phyloP scores from a whole-genome alignment of 92 coral and sea anemone genomes.

The Umimayanthus chanpuru region DNA sequence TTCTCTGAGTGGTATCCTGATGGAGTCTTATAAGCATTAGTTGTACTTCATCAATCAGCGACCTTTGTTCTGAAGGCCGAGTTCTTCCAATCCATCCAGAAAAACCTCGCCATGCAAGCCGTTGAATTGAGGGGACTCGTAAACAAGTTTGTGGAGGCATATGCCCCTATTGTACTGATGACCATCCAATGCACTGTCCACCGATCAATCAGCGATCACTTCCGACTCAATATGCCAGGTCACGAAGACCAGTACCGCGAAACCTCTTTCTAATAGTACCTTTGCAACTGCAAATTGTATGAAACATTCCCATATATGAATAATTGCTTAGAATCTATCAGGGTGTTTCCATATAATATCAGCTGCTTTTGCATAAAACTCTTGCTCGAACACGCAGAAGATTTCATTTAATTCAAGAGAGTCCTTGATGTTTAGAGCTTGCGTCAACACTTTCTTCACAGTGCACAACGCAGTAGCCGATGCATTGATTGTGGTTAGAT shows the following conservation, averaged over 20 bases:
- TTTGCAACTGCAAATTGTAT: no score
- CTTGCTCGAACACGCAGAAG: constrained; percentile 43
- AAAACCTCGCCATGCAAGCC: constrained; percentile 20
- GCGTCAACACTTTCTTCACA: constrained; percentile 50
- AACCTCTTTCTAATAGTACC: no score
- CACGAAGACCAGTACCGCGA: no score
- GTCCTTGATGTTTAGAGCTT: constrained; percentile 46
- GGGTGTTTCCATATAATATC: constrained; percentile 29
- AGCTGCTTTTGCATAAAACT: constrained; percentile 36
- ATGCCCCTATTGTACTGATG: constrained; percentile 43
- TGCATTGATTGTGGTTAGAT: constrained; percentile 62
- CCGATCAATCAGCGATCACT: constrained; percentile 8
- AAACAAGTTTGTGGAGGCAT: no score
- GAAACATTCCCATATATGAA: constrained; percentile 33
- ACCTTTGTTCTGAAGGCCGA: no score
- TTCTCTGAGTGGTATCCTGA: no score
- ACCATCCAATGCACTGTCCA: background rate
- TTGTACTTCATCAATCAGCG: no score
- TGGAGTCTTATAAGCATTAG: no score
- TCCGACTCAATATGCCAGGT: no score
- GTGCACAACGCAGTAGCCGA: constrained; percentile 51
- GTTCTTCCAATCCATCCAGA: background rate
- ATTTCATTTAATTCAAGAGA: constrained; percentile 15
- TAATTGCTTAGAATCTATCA: constrained; percentile 19
- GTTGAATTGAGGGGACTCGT: constrained; percentile 17